These are phyloP conservation scores for Bufo bufo DNA, from an alignment of 2,113 vertebrate genomes.

Conservation along the genomic window DNA sequence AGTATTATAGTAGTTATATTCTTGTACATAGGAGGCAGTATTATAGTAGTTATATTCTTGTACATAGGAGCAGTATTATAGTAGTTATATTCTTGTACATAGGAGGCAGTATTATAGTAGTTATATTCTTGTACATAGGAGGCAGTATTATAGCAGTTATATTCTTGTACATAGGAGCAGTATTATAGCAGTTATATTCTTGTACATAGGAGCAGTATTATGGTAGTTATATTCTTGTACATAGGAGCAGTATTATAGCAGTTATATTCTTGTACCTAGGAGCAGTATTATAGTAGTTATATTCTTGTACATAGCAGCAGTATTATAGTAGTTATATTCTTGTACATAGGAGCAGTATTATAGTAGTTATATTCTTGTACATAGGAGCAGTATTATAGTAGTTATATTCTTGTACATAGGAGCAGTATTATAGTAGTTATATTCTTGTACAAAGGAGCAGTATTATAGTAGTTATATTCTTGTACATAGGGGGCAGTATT, in stretches of 20 bases:
- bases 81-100: background rate
- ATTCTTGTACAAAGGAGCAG: background rate
- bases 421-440: slow-evolving; percentile 1
- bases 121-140: background rate
- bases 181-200: slow-evolving; percentile 10
- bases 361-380: slow-evolving; percentile 15
- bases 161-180: background rate
- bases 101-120: slow-evolving; percentile 1
- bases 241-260: slow-evolving; percentile 5
- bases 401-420: slow-evolving; percentile 6
- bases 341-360: slow-evolving; percentile 3
- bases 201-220: background rate
- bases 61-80: background rate
- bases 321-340: slow-evolving; percentile 14
- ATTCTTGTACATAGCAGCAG: background rate
- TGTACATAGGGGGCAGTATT: background rate
- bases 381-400: slow-evolving; percentile 7
- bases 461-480: slow-evolving; percentile 11
- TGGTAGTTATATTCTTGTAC: slow-evolving; percentile 2
- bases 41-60: slow-evolving; percentile 3
- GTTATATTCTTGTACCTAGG: slow-evolving; percentile 13
- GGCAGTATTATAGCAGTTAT: slow-evolving; percentile 6
- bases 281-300: slow-evolving; percentile 9
- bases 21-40: too few relatives aligned
- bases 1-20: too few relatives aligned